Conservation (phyloP, 2,113 vertebrate species). For the Amia ocellicauda region DNA sequence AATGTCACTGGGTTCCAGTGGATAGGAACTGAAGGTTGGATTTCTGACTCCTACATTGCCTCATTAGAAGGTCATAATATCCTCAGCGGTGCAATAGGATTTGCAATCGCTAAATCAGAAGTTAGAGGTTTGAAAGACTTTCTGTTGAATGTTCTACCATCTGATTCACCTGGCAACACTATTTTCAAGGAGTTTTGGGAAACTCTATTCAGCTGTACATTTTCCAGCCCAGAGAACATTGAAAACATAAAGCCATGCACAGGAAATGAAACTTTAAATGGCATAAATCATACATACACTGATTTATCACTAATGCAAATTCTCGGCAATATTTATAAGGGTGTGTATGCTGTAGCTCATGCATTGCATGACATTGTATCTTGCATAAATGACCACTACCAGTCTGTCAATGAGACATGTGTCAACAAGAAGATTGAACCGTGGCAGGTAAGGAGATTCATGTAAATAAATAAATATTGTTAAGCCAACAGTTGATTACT, state of each 20-base stretch:
- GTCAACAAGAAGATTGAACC: conserved; percentile 38
- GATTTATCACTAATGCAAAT: conserved; percentile 63
- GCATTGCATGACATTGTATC: conserved; percentile 44
- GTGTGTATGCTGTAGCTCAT: conserved; percentile 58
- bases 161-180: conserved; percentile 41
- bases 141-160: conserved; percentile 48
- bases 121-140: conserved; percentile 56
- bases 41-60: conserved; percentile 51
- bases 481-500: too few species aligned
- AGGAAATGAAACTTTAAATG: conserved; percentile 49
- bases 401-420: conserved; percentile 50
- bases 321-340: conserved; percentile 63
- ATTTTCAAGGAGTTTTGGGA: conserved; percentile 58
- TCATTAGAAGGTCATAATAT: conserved; percentile 41
- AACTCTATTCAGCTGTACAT: conserved; percentile 49
- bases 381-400: conserved; percentile 11
- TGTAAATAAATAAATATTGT: neutral
- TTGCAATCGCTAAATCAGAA: conserved; percentile 54
- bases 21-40: conserved; percentile 63
- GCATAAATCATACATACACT: conserved; percentile 52
- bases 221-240: conserved; percentile 13
- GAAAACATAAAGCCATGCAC: conserved; percentile 37
- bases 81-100: conserved; percentile 57
- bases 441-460: conserved; percentile 34
- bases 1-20: conserved; percentile 64